Base-by-base conservation (phyloP, 2,113 vertebrate species). In the Pterocles gutturalis region DNA sequence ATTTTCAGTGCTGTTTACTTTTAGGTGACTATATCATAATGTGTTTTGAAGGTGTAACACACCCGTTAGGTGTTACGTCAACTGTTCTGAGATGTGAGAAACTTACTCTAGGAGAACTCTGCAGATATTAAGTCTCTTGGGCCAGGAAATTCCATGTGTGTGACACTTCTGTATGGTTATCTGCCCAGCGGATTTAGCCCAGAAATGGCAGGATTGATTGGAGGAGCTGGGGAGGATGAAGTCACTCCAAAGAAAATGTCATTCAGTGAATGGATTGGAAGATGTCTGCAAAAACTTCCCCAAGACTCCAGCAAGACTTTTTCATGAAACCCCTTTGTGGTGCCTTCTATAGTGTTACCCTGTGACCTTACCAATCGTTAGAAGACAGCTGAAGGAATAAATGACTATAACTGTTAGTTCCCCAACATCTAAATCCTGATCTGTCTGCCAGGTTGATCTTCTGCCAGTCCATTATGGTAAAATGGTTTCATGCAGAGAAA, bases 271-370 rank as follows among this genome's bases (percentile, higher is more conserved):
- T 11, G 41, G 6, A 26, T 34, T 65, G 54, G 58, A 76, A 72
- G 29, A 21, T 10, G 19, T n/a, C 55, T 81, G 31, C 20, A 66
- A 51, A 81, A 82, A 16, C 34, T 67, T 85, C 22, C n/a, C 4
- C 21, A 61, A 28, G 53, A 17, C 26, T 34, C 16, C 34, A 75
- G 18, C 21, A 38, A 43, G 12, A 17, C 14, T 20, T 86, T 43
- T 54, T 48, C 24, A 51, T 84, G 2, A 0, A 34, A 17, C 0
- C 0, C 8, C 8, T 62, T 48, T 43, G 33, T 43, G 81, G 22
- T 75, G 13, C n/a, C 48, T 75, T 82, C 28, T 16, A 5, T 48
- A 53, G 55, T 10, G 5, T 33, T 1, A 4, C 84, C 28, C 43
- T 79, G 43, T 55, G 61, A 60, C 22, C 13, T 89, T 46, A 46